phyloP scores from a whole-genome alignment of 2,888 invertebrate genomes.

The Aleiodes testaceus region DNA sequence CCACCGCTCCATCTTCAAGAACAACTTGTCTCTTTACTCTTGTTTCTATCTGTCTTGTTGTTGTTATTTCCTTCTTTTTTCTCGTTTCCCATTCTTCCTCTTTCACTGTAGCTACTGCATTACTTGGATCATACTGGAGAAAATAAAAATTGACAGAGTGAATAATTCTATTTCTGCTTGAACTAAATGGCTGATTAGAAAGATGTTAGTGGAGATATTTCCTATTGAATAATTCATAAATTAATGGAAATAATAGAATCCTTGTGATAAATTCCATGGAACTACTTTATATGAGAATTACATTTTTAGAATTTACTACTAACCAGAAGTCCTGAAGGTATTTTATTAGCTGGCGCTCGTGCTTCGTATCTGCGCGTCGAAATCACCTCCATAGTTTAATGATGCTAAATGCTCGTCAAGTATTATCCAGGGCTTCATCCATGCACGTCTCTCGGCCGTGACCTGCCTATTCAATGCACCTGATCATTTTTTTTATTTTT shows the following conservation, averaged over 20 bases:
- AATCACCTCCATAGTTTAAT: constrained; percentile 68
- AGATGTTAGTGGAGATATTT: neutral
- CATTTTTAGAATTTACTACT: constrained; percentile 51
- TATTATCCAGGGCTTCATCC: constrained; percentile 10
- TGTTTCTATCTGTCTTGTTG: constrained; percentile 92
- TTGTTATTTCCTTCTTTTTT: constrained; percentile 91
- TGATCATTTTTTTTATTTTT: constrained; percentile 13
- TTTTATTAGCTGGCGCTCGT: constrained; percentile 63
- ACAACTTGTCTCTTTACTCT: constrained; percentile 91
- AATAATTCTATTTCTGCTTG: no score
- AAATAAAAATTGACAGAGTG: no score
- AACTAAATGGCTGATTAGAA: no score
- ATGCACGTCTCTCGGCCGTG: constrained; percentile 28
- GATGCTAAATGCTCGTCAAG: constrained; percentile 42
- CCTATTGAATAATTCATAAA: no score
- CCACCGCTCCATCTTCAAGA: constrained; percentile 91
- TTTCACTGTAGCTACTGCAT: constrained; percentile 89
- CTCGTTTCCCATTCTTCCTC: constrained; percentile 96
- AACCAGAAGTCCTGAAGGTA: constrained; percentile 64
- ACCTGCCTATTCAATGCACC: constrained; percentile 20
- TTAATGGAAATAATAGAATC: no score
- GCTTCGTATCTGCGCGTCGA: constrained; percentile 71
- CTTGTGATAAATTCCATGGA: no score
- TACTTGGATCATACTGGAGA: constrained; percentile 82
- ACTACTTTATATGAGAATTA: constrained; percentile 22